Percentiles rank a stretch among this genome's conserved stretches.
Evolutionary conservation across 2,888 invertebrate species (phyloP).

Genomic region (Ecdyonurus torrentis): DNA sequence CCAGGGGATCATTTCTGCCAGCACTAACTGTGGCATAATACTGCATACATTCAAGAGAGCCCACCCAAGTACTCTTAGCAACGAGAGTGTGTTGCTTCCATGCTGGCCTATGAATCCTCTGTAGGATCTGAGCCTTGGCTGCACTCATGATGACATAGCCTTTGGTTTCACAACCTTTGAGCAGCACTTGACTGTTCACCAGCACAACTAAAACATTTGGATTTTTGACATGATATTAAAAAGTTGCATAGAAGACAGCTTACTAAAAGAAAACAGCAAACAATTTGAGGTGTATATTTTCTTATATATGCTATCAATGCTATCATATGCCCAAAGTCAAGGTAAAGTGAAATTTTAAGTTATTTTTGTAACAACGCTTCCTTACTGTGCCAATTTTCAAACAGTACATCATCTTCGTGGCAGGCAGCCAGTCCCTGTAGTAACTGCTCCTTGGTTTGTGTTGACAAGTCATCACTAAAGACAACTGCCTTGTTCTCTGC

Average conservation of each 20-base stretch:
- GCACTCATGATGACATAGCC: slow-evolving; percentile 96
- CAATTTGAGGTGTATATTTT: too few relatives aligned
- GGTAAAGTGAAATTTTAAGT: background rate
- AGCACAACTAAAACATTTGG: slow-evolving; percentile 59
- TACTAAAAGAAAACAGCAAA: background rate
- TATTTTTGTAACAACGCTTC: slow-evolving; percentile 17
- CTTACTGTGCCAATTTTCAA: slow-evolving; percentile 89
- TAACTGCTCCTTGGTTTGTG: slow-evolving; percentile 54
- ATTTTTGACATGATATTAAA: too few relatives aligned
- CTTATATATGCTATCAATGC: too few relatives aligned
- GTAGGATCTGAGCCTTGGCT: slow-evolving; percentile 86
- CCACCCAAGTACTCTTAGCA: slow-evolving; percentile 93
- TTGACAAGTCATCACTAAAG: slow-evolving; percentile 85
- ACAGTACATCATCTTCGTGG: slow-evolving; percentile 76
- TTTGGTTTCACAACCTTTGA: slow-evolving; percentile 91
- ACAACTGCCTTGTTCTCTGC: slow-evolving; percentile 87
- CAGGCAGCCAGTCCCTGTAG: slow-evolving; percentile 75
- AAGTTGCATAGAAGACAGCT: background rate
- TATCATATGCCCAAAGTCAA: too few relatives aligned
- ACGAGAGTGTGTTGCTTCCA: slow-evolving; percentile 76
- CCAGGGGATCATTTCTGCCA: slow-evolving; percentile 47
- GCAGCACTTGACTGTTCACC: slow-evolving; percentile 81
- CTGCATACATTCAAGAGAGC: slow-evolving; percentile 93
- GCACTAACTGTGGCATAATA: slow-evolving; percentile 97
- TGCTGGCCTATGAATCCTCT: slow-evolving; percentile 72